phyloP scores from a whole-genome alignment of 2,797 vertebrate genomes.

The Centroberyx gerrardi region DNA sequence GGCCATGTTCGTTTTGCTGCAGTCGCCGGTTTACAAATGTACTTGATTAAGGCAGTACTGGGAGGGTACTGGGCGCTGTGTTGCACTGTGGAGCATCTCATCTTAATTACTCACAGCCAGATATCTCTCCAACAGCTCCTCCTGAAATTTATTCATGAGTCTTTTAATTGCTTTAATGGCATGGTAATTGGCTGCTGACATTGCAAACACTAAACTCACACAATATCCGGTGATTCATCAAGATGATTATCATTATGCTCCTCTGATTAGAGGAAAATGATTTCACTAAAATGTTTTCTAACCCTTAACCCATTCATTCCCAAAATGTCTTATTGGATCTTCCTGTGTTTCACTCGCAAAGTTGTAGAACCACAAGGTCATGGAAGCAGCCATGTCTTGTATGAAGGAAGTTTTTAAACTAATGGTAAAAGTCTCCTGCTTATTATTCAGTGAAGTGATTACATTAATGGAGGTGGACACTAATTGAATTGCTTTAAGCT shows the following conservation, averaged over 20 bases:
- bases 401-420: background rate
- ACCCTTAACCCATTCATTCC: background rate
- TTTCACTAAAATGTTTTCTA: slow-evolving; percentile 9
- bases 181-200: slow-evolving; percentile 39
- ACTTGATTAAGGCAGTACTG: too few relatives aligned
- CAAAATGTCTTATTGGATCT: background rate
- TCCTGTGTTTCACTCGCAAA: background rate
- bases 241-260: background rate
- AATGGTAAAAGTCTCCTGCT: slow-evolving; percentile 28
- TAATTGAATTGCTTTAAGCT: slow-evolving; percentile 19
- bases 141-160: slow-evolving; percentile 38
- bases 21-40: too few relatives aligned
- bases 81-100: background rate
- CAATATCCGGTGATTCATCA: slow-evolving; percentile 28
- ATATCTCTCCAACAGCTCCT: slow-evolving; percentile 4
- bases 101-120: slow-evolving; percentile 7
- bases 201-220: slow-evolving; percentile 17
- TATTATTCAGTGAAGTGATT: slow-evolving; percentile 21
- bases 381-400: background rate
- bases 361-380: background rate
- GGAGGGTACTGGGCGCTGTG: background rate
- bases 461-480: slow-evolving; percentile 3
- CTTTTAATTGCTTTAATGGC: slow-evolving; percentile 59
- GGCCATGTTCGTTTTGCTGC: too few relatives aligned
- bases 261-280: background rate